phyloP scores from a whole-genome alignment of 1,140 invertebrate genomes.

The Saccostrea echinata region DNA sequence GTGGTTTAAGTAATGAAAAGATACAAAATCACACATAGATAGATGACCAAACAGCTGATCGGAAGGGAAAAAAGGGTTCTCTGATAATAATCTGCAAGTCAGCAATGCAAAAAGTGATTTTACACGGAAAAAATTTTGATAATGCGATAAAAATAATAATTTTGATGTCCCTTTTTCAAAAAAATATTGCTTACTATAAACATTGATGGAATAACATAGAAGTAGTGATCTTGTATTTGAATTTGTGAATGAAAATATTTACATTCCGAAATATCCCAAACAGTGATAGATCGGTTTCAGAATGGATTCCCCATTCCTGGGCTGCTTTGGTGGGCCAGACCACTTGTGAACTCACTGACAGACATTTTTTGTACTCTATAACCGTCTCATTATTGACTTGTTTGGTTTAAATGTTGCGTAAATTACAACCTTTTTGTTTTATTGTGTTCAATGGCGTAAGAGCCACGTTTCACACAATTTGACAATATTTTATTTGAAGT shows the following conservation, averaged over 20 bases:
- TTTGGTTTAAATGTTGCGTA: conserved; percentile 23
- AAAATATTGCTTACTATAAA: background rate
- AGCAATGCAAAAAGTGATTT: background rate
- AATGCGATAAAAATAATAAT: background rate
- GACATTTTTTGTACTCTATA: conserved; percentile 27
- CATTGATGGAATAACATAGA: background rate
- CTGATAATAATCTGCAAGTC: background rate
- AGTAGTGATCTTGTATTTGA: background rate
- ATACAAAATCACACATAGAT: background rate
- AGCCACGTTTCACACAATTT: conserved; percentile 20
- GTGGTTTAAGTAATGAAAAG: conserved; percentile 6
- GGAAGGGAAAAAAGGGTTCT: background rate
- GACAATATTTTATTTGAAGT: conserved; percentile 29
- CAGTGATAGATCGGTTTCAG: conserved; percentile 25
- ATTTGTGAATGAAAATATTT: conserved; percentile 23
- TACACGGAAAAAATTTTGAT: background rate
- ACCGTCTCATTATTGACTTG: background rate
- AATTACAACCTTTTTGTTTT: conserved; percentile 20
- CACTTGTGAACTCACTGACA: background rate
- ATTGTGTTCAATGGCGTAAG: background rate
- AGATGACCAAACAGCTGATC: background rate
- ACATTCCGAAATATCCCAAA: conserved; percentile 31
- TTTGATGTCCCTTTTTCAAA: background rate
- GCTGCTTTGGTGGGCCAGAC: conserved; percentile 13
- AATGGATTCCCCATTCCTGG: background rate